Conservation (phyloP, 2,797 vertebrate species). For the Holocentrus rufus region DNA sequence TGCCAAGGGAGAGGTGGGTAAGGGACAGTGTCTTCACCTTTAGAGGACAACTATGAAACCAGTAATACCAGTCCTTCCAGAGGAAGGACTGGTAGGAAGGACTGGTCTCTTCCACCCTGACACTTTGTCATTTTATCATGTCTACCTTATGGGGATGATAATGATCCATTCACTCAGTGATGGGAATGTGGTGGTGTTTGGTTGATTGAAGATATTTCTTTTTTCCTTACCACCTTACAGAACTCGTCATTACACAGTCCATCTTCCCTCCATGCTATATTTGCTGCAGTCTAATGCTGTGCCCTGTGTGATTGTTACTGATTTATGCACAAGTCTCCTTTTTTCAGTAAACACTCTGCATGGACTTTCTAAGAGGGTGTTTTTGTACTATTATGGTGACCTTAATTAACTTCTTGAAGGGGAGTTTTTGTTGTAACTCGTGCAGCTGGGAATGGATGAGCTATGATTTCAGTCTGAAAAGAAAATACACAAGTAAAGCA, state of each 20-base stretch:
- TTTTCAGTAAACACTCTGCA: slow-evolving; percentile 43
- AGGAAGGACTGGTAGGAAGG: no score
- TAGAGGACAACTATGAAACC: no score
- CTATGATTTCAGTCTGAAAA: slow-evolving; percentile 7
- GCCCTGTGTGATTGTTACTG: slow-evolving; percentile 22
- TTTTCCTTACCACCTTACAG: not conserved
- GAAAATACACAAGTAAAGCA: not conserved
- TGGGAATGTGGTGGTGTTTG: not conserved
- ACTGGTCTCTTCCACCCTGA: no score
- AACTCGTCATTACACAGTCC: not conserved
- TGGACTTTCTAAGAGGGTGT: slow-evolving; percentile 47
- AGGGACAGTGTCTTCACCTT: no score
- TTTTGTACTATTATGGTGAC: slow-evolving; percentile 57
- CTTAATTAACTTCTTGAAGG: slow-evolving; percentile 22
- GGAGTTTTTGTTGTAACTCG: slow-evolving; percentile 7
- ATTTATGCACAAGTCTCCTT: slow-evolving; percentile 45
- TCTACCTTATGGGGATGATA: not conserved
- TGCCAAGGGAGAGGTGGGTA: no score
- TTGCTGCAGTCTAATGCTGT: slow-evolving; percentile 5
- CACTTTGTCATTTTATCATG: not conserved
- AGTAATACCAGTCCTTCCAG: no score
- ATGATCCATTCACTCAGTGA: not conserved
- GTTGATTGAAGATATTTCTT: slow-evolving; percentile 11
- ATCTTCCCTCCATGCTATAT: slow-evolving; percentile 42
- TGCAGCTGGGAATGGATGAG: slow-evolving; percentile 4